Evolutionary conservation across 2,113 vertebrate genomes (phyloP).

Genomic region (Cynocephalus volans): DNA sequence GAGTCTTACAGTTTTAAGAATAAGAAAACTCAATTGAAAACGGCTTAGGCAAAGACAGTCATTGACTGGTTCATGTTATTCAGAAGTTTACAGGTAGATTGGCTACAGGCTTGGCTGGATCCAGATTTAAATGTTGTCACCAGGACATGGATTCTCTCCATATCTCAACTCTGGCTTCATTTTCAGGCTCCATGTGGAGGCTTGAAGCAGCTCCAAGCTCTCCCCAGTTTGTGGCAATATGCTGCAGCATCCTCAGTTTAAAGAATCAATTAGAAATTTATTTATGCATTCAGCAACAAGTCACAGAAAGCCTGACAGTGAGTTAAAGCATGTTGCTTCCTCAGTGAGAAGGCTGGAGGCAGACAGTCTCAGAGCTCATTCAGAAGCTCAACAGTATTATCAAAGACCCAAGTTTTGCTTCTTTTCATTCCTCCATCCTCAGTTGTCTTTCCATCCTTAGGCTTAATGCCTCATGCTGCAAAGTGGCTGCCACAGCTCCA

Average conservation of each 20-base stretch:
- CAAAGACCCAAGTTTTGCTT: background rate
- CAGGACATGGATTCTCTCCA: background rate
- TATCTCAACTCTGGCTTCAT: background rate
- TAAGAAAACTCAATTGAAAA: background rate
- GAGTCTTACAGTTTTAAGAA: no score
- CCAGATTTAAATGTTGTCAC: background rate
- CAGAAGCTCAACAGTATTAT: background rate
- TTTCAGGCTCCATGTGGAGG: background rate
- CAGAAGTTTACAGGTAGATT: background rate
- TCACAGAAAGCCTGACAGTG: background rate
- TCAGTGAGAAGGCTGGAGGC: background rate
- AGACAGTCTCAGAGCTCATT: background rate
- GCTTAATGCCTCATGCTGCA: no score
- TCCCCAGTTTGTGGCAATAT: background rate
- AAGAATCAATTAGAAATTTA: no score
- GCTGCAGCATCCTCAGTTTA: background rate
- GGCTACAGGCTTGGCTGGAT: background rate
- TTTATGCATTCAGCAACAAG: background rate
- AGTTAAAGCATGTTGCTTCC: background rate
- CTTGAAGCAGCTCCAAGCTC: background rate
- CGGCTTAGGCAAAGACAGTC: background rate
- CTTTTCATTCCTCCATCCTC: no score
- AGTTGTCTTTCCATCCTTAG: background rate
- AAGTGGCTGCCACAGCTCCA: no score
- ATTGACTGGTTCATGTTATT: background rate